These are phyloP conservation scores for Anthonomus grandis DNA, from an alignment of 1,140 invertebrate genomes.

Conservation along the genomic window DNA sequence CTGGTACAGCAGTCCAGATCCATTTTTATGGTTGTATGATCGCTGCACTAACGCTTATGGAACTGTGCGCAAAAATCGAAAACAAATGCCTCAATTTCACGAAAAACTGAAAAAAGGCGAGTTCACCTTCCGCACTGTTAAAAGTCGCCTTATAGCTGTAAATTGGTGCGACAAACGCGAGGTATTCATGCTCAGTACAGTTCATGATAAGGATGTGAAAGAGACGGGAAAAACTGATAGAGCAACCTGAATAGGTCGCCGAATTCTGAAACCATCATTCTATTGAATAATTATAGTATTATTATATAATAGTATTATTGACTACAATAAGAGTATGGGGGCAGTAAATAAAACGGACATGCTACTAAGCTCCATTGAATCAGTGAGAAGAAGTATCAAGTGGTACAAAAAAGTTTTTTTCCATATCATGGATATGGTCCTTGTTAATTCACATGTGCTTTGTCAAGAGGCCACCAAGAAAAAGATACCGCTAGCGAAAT, in stretches of 20 bases:
- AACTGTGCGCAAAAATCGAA: constrained; percentile 40
- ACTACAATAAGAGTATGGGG: constrained; percentile 45
- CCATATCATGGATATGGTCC: constrained; percentile 34
- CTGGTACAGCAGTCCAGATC: constrained; percentile 22
- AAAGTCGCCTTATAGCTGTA: constrained; percentile 36
- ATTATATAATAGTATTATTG: too few species aligned
- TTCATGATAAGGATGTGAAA: constrained; percentile 30
- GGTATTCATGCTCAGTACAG: constrained; percentile 39
- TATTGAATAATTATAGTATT: too few species aligned
- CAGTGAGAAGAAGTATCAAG: constrained; percentile 34
- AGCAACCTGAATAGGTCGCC: constrained; percentile 22
- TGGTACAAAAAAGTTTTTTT: constrained; percentile 45
- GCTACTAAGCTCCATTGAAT: too few species aligned
- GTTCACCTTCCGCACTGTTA: constrained; percentile 22
- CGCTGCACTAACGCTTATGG: constrained; percentile 39
- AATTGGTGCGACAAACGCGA: constrained; percentile 42
- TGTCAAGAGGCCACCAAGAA: too few species aligned
- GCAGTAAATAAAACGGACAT: constrained; percentile 43
- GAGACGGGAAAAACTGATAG: constrained; percentile 26
- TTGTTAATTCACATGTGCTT: constrained; percentile 35
- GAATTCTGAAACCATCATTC: constrained; percentile 36
- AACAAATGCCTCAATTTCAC: constrained; percentile 39
- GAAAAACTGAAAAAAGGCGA: constrained; percentile 33
- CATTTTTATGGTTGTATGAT: constrained; percentile 14
- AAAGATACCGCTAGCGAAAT: too few species aligned